Evolutionary conservation across 23 tunicate species (phyloP), one percentile per base, ranked within the genome.

Genomic region (Aplidium turbinatum): DNA sequence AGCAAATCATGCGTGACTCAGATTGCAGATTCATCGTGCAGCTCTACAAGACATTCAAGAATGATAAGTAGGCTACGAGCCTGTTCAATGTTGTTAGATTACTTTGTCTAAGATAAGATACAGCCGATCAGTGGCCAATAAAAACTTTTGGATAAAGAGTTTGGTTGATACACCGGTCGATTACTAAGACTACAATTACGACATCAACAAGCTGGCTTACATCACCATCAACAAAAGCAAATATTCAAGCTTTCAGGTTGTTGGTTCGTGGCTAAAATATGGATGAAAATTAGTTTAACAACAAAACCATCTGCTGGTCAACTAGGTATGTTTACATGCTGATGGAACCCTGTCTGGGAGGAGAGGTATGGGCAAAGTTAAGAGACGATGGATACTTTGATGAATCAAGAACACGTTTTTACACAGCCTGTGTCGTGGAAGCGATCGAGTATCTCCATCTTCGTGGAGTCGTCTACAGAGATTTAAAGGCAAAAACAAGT

Each of bases 321-420:
- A 42, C 16, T 57, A 94, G 94, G 63, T 94, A 78, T 63, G 99
- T 94, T 21, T 94, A 94, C 61, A 82, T 94, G 86, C 40, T 94
- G 48, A 58, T 90, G 73, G 99, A 94, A 65, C 95, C 95, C 31
- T 94, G 94, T 47, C 78, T 94, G 16, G 99, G 99, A 1, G 95
- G 99, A 21, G 95, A 87, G 35, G 61, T 94, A 3, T 94, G 99
- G 99, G 38, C 96, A 21, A 82, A 77, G 55, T 70, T 90, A 11
- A 62, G 85, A 35, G 85, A 82, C 27, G 89, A 87, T 35, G 87
- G 93, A 2, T 76, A 47, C 36, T 94, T 94, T 72, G 83, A 80
- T 46, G 99, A 94, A 26, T 11, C 58, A 18, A 55, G 94, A 35
- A 42, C 96, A 2, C 76, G 83, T n/a, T 94, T 94, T 45, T 94